Base-by-base conservation (phyloP, 2,797 vertebrate genomes). In the Esox lucius region DNA sequence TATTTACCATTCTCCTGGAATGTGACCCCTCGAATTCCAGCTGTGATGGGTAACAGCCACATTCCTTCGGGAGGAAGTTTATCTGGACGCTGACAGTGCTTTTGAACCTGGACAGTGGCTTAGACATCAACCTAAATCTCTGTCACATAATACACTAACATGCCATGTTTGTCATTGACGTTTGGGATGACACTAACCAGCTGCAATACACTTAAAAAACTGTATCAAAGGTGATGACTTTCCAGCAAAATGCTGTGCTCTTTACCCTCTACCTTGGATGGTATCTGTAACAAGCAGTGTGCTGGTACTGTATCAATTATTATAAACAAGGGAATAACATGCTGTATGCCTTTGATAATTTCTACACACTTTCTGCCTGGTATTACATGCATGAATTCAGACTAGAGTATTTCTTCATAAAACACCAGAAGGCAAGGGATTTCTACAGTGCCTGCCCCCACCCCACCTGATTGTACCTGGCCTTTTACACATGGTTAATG, bases 1-100 rank as follows among this genome's bases (percentile, higher is more conserved):
- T 92, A 93, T 93, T 92, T 92, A 92, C 91, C 87, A 83, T 91
- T 89, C 88, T 87, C 80, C 85, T 87, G 88, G 91, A 90, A 92
- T 91, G 90, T 89, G 87, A 91, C 88, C 87, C 80, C 49, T 68
- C 81, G 84, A 89, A 91, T 89, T 91, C 88, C 88, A 81, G 83
- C 90, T 90, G 85, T 90, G 91, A 91, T 86, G 89, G 83, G 86
- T 88, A 91, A 87, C 90, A 91, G 89, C 86, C 86, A 78, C 89
- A 90, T 91, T 92, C 90, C 89, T 91, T 88, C 84, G 84, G 87
- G 86, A 89, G 90, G 91, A 92, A 91, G 91, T 91, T 91, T 90
- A 92, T 91, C 81, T 86, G 86, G 26, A 66, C 56, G 70, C 81
- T 77, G 80, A 74, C 82, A 67, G 75, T 74, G 83, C 80, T 87